Conservation (phyloP, 2,888 invertebrate genomes). For the Antheraea yamamai region DNA sequence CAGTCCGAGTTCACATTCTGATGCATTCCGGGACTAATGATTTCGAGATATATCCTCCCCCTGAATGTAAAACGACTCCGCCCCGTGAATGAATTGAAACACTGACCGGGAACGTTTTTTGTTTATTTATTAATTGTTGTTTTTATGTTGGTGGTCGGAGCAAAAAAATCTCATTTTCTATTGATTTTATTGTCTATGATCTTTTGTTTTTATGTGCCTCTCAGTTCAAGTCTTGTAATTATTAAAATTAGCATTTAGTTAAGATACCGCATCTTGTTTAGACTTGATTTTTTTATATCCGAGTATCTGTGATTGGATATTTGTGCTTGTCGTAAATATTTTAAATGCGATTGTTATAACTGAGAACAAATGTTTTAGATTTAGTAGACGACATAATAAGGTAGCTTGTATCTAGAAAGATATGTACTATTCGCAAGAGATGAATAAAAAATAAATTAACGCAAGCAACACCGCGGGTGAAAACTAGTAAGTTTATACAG, state of each 20-base stretch:
- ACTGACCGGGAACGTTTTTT: constrained; percentile 62
- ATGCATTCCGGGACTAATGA: constrained; percentile 79
- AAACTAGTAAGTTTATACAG: too few relatives aligned
- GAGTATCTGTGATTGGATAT: too few relatives aligned
- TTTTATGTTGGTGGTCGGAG: constrained; percentile 69
- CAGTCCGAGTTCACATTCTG: constrained; percentile 65
- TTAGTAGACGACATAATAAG: too few relatives aligned
- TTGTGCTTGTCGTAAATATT: too few relatives aligned
- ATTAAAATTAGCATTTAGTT: background rate
- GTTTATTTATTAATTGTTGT: constrained; percentile 77
- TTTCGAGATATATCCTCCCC: constrained; percentile 79
- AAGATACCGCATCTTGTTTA: background rate
- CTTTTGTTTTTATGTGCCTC: background rate
- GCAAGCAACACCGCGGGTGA: too few relatives aligned
- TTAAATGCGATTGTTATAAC: background rate
- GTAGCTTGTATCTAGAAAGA: too few relatives aligned
- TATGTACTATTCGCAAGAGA: background rate
- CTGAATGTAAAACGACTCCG: constrained; percentile 80
- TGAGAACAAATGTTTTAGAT: background rate
- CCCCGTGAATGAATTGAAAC: constrained; percentile 80
- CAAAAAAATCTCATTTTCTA: constrained; percentile 38
- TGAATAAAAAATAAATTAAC: background rate
- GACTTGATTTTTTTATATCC: background rate
- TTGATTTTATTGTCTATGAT: constrained; percentile 1
- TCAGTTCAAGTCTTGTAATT: background rate